Conservation (phyloP, 2,113 vertebrate species). For the Setophaga kirtlandii region DNA sequence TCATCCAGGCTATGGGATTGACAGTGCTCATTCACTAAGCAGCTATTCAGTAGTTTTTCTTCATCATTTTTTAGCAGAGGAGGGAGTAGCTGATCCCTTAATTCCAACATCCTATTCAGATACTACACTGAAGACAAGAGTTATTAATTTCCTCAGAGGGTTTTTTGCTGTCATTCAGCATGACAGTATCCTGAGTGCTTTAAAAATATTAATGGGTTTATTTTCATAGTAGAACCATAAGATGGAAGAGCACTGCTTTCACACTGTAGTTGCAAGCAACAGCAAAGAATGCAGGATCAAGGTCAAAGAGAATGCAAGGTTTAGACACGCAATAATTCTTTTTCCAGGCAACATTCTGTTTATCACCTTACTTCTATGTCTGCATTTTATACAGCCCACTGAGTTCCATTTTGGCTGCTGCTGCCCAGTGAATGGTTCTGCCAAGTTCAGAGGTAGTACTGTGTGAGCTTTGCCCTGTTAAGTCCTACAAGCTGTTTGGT, state of each 20-base stretch:
- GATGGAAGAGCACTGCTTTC: background rate
- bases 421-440: background rate
- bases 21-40: background rate
- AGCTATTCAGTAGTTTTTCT: background rate
- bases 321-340: background rate
- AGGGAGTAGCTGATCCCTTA: constrained; percentile 39
- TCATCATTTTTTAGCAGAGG: background rate
- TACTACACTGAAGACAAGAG: background rate
- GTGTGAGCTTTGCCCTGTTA: background rate
- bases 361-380: background rate
- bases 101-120: constrained; percentile 29
- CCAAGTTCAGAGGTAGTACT: background rate
- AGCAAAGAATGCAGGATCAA: background rate
- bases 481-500: background rate
- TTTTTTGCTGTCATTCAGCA: constrained; percentile 30
- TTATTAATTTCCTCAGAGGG: constrained; percentile 53
- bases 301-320: background rate
- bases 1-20: background rate
- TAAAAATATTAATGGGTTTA: constrained; percentile 50
- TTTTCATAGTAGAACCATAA: constrained; percentile 5
- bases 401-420: background rate
- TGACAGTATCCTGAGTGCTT: constrained; percentile 16
- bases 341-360: background rate
- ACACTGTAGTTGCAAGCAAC: background rate
- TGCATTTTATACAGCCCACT: background rate